phyloP scores from a whole-genome alignment of 2,797 vertebrate species.

The Enteromius unitaeniatus region DNA sequence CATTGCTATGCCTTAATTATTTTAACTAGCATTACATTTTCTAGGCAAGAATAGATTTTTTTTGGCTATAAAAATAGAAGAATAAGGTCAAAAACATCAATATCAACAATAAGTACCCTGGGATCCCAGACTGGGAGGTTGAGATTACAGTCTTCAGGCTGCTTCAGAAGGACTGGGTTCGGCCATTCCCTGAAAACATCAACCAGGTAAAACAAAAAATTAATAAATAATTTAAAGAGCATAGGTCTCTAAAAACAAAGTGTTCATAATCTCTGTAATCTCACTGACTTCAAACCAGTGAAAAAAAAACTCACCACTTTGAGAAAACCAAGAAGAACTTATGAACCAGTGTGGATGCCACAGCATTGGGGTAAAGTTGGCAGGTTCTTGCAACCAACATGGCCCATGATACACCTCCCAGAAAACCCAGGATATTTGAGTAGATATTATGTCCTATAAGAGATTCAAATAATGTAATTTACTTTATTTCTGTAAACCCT shows the following conservation, averaged over 20 bases:
- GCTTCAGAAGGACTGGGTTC: conserved; percentile 87
- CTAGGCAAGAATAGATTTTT: neutral
- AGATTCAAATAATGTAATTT: neutral
- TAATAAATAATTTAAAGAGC: neutral
- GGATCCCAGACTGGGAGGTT: conserved; percentile 92
- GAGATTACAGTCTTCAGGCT: conserved; percentile 87
- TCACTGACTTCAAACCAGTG: neutral
- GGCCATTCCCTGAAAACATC: conserved; percentile 85
- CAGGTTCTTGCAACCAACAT: conserved; percentile 99
- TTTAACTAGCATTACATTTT: neutral
- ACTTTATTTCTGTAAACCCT: neutral
- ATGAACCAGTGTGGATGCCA: conserved; percentile 97
- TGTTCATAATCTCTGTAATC: neutral
- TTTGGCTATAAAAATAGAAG: neutral
- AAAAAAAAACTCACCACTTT: conserved; percentile 88
- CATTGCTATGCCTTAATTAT: neutral
- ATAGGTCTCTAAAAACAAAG: too few species aligned
- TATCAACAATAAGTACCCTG: conserved; percentile 77
- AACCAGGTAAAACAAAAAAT: neutral
- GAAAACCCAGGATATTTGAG: conserved; percentile 98
- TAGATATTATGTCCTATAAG: conserved; percentile 97
- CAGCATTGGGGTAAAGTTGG: conserved; percentile 98
- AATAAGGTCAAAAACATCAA: neutral
- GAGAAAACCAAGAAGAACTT: conserved; percentile 99
- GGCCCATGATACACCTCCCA: conserved; percentile 98